Evolutionary conservation across 2,888 invertebrate species (phyloP).

Genomic region (Cabera pusaria): DNA sequence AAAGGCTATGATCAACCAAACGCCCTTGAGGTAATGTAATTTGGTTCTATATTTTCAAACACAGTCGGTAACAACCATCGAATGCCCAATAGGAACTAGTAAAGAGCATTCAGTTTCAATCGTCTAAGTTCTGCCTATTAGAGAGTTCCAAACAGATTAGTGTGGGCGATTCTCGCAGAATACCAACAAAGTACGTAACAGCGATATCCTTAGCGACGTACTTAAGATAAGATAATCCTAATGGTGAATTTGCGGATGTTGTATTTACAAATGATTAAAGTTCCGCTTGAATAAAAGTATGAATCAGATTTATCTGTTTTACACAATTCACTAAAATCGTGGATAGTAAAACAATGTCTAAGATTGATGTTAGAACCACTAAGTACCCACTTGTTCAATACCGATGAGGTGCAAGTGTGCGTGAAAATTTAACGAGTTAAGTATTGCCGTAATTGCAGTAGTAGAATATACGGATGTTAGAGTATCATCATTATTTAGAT

Average conservation of each 20-base stretch:
- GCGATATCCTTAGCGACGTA: constrained; percentile 5
- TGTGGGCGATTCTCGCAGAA: constrained; percentile 20
- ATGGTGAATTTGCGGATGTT: constrained; percentile 13
- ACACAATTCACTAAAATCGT: neutral
- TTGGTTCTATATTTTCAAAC: constrained; percentile 19
- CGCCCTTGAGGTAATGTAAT: constrained; percentile 26
- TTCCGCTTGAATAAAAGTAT: too few species aligned
- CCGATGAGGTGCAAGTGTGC: constrained; percentile 51
- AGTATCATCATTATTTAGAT: constrained; percentile 10
- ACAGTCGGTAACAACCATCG: constrained; percentile 20
- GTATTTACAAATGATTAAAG: constrained; percentile 1
- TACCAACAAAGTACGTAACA: too few species aligned
- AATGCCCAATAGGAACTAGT: constrained; percentile 25
- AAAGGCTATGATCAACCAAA: constrained; percentile 35
- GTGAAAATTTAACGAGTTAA: constrained; percentile 59
- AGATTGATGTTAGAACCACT: constrained; percentile 5
- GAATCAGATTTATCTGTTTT: neutral
- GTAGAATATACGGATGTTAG: constrained; percentile 24
- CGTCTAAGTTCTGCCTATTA: constrained; percentile 14
- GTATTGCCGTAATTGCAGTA: constrained; percentile 30
- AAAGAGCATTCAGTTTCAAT: constrained; percentile 10
- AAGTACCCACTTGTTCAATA: constrained; percentile 41
- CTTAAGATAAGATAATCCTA: constrained; percentile 8
- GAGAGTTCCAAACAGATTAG: constrained; percentile 9
- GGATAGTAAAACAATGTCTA: constrained; percentile 2